These are phyloP conservation scores for Amblyornis subalaris DNA, from an alignment of 2,113 vertebrate species.

Conservation along the genomic window DNA sequence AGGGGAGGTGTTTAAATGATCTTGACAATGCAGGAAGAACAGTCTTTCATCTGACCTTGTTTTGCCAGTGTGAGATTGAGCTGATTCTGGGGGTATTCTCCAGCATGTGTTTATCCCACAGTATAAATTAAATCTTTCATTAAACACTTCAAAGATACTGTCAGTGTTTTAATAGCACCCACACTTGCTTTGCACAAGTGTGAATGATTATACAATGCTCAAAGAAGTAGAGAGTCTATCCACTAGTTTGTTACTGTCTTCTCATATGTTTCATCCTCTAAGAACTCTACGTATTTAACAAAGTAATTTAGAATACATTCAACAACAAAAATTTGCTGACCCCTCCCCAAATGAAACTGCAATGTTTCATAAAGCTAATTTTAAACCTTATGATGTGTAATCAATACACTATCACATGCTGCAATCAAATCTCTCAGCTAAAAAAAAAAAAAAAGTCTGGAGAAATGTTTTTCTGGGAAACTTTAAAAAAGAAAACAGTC, in stretches of 20 bases:
- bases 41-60: not conserved
- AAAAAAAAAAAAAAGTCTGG: not conserved
- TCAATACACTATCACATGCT: not conserved
- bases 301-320: not conserved
- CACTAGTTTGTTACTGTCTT: not conserved
- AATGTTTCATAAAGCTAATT: not conserved
- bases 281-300: not conserved
- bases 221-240: not conserved
- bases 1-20: not conserved
- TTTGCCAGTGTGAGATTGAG: not conserved
- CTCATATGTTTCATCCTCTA: not conserved
- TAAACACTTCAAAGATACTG: not conserved
- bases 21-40: not conserved
- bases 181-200: not conserved
- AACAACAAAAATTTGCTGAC: not conserved
- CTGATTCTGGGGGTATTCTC: not conserved
- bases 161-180: not conserved
- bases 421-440: not conserved
- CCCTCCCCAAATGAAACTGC: not conserved
- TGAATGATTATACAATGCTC: not conserved
- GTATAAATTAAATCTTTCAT: not conserved
- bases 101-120: not conserved
- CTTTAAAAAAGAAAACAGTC: not conserved
- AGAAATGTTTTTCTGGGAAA: not conserved
- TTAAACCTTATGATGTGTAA: not conserved